Evolutionary conservation across 2,888 invertebrate species (phyloP), one percentile per base, ranked within the genome.

Genomic region (Helobdella robusta): DNA sequence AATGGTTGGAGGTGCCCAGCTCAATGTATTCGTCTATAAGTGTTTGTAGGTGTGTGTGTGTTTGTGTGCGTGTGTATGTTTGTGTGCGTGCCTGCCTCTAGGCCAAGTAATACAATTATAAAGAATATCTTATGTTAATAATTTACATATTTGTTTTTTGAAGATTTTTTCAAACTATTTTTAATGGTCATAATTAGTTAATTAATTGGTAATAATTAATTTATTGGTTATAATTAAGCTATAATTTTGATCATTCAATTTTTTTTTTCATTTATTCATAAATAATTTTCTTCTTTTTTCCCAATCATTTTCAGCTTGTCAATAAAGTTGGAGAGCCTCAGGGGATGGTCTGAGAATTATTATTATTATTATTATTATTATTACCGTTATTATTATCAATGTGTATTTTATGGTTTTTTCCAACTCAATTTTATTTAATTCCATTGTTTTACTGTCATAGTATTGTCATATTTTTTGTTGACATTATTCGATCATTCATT

Each of bases 251-350:
- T 25, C 40, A 30, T n/a, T n/a, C 0, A 32, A 50, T 58, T 5
- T 63, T 44, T 34, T 6, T 56, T 18, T 40, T 40, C 11, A 5
- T 18, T 20, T 34, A 15, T 18, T 48, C 44, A 11, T 20, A 50
- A 61, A 2, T 20, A 28, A 18, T 6, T 30, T 4, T 46, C 15
- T 46, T 61, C 23, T 5, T 32, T 3, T 6, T 61, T 46, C 3
- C 6, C 11, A 11, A 46, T 5, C n/a, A 50, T 50, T 20, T 44
- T 5, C 74, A 77, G 77, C 65, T 76, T 59, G 76, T 74, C 15
- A 74, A 75, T 69, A 73, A 70, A 72, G 65, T 77, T 25, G 77
- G 77, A 68, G 77, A 76, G 66, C 77, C 77, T 11, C 75, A 72
- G 67, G 76, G 77, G 54, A 75, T 77, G 76, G 77, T 77, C 74